Evolutionary conservation across 2,888 invertebrate genomes (phyloP).

Genomic region (Peribatodes rhomboidaria): DNA sequence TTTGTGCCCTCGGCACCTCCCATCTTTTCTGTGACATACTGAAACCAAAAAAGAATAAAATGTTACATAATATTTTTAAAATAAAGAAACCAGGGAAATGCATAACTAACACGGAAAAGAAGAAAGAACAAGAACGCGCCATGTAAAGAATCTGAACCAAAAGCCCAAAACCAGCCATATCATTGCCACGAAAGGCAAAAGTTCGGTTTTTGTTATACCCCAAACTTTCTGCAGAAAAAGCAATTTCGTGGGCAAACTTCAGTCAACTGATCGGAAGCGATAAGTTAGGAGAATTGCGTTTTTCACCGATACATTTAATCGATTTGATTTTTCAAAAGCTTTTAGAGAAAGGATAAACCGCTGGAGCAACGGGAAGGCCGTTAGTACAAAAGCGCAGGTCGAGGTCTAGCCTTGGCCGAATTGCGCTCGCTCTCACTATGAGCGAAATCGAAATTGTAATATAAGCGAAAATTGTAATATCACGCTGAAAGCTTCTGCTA

Average conservation of each 20-base stretch:
- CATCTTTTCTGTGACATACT: conserved; percentile 99
- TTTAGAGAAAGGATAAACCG: conserved; percentile 64
- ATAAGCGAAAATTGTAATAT: conserved; percentile 67
- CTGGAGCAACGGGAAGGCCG: conserved; percentile 65
- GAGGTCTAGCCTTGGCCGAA: conserved; percentile 80
- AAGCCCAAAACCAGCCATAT: not conserved
- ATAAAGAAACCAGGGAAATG: conserved; percentile 42
- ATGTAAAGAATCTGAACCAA: not conserved
- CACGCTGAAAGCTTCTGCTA: conserved; percentile 55
- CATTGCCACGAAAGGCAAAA: conserved; percentile 7
- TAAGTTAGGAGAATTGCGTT: conserved; percentile 17
- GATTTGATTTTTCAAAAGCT: conserved; percentile 54
- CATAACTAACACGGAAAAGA: not conserved
- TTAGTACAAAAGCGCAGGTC: conserved; percentile 74
- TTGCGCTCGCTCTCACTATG: conserved; percentile 53
- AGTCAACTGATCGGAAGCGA: conserved; percentile 19
- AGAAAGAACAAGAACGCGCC: not conserved
- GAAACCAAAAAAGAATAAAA: conserved; percentile 68
- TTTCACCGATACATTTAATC: conserved; percentile 19
- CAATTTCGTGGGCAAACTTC: conserved; percentile 24
- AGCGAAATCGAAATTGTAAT: conserved; percentile 64
- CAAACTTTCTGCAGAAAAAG: conserved; percentile 24
- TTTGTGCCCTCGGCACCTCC: conserved; percentile 99
- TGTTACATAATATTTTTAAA: conserved; percentile 30
- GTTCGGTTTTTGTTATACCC: conserved; percentile 18